Percentiles rank a stretch among this genome's conserved stretches.
Conservation (phyloP, 2,888 invertebrate genomes). For the Carpatolechia fugitivella region DNA sequence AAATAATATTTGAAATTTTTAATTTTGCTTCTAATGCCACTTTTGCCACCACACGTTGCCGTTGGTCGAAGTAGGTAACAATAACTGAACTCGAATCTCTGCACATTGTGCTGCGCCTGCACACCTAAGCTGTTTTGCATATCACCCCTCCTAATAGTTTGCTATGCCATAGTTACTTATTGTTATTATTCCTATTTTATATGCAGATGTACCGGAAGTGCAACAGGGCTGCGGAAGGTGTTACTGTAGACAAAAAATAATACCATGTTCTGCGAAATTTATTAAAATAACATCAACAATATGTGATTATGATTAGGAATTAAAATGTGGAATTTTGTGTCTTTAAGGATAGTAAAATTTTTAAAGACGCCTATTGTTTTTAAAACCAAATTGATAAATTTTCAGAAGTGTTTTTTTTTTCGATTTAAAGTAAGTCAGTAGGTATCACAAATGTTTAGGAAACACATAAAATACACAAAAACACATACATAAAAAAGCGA, state of each 20-base stretch:
- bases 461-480: not conserved
- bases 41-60: not conserved
- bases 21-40: too few species aligned
- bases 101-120: slow-evolving; percentile 4
- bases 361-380: too few species aligned
- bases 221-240: slow-evolving; percentile 17
- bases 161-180: slow-evolving; percentile 35
- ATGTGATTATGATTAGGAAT: too few species aligned
- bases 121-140: slow-evolving; percentile 48
- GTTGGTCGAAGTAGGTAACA: not conserved
- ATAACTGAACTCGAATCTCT: not conserved
- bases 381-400: too few species aligned
- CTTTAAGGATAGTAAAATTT: too few species aligned
- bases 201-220: slow-evolving; percentile 46
- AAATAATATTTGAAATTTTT: too few species aligned
- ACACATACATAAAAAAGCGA: not conserved
- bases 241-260: not conserved
- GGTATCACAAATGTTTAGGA: not conserved
- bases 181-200: slow-evolving; percentile 43
- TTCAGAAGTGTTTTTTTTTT: too few species aligned
- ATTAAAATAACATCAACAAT: too few species aligned
- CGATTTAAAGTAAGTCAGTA: too few species aligned
- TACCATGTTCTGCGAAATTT: too few species aligned
- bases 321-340: too few species aligned
- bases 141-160: slow-evolving; percentile 46